Percentiles rank a stretch among this genome's conserved stretches.
These are phyloP conservation scores for Callimico goeldii DNA, from an alignment of 2,797 vertebrate genomes.

Conservation along the genomic window DNA sequence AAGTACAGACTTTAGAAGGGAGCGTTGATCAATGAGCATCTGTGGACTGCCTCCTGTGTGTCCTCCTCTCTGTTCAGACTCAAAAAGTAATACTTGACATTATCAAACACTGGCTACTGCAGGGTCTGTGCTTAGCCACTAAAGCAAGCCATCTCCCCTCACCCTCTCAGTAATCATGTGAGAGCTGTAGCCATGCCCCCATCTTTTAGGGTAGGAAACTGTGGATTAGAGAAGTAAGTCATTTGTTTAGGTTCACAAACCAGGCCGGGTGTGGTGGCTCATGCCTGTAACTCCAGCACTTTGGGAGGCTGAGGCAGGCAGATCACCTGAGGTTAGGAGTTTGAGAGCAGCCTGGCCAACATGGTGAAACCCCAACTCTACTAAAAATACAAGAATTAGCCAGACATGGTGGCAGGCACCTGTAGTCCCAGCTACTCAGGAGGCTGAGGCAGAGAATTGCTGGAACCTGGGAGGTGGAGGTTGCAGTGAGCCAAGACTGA, in stretches of 20 bases:
- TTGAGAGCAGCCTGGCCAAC: not conserved
- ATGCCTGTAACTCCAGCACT: not conserved
- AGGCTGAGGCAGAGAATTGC: not conserved
- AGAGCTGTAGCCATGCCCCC: not conserved
- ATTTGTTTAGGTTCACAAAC: not conserved
- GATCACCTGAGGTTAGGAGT: not conserved
- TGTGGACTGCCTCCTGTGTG: not conserved
- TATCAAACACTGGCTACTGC: not conserved
- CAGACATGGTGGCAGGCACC: not conserved
- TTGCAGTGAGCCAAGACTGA: not conserved
- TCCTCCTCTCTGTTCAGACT: not conserved
- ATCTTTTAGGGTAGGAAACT: not conserved
- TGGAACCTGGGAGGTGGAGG: not conserved
- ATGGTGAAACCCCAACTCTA: not conserved
- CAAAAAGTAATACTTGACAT: not conserved
- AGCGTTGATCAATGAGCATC: not conserved
- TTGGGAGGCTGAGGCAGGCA: not conserved
- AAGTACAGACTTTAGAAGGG: not conserved
- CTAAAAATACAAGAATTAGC: not conserved
- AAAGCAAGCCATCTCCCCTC: not conserved
- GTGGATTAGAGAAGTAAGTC: not conserved
- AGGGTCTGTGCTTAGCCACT: not conserved
- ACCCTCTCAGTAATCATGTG: rapidly evolving
- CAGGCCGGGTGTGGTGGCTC: not conserved
- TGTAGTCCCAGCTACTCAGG: not conserved